These are phyloP conservation scores for Nymphalis io DNA, from an alignment of 1,140 invertebrate genomes.

Conservation along the genomic window DNA sequence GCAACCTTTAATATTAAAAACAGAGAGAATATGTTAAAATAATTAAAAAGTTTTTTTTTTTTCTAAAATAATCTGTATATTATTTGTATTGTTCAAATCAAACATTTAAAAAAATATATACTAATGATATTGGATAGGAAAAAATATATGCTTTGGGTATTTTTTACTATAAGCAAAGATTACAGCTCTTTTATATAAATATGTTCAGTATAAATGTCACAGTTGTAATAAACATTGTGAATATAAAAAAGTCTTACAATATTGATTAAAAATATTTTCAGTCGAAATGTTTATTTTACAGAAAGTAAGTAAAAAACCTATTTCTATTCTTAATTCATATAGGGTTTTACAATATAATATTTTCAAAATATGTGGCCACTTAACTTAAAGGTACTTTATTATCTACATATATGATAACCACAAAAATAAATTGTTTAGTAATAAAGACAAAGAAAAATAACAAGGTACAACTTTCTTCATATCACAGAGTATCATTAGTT, in stretches of 20 bases:
- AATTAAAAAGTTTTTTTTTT: too few species aligned
- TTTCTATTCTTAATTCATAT: constrained; percentile 17
- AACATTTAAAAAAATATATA: too few species aligned
- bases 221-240: constrained; percentile 18
- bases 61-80: too few species aligned
- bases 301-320: constrained; percentile 46
- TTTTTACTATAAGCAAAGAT: not conserved
- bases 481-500: constrained; percentile 6
- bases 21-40: too few species aligned
- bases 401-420: constrained; percentile 21
- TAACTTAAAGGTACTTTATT: constrained; percentile 45
- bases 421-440: constrained; percentile 20
- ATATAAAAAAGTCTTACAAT: constrained; percentile 14
- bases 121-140: too few species aligned
- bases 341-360: constrained; percentile 37
- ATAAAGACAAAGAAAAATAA: constrained; percentile 1
- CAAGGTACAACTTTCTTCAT: constrained; percentile 2
- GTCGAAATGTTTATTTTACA: constrained; percentile 51
- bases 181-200: not conserved
- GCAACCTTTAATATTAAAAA: constrained; percentile 15
- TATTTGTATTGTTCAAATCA: too few species aligned
- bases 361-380: constrained; percentile 51
- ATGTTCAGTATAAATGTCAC: not conserved
- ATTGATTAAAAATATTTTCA: constrained; percentile 46
- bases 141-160: not conserved